Evolutionary conservation across 2,888 invertebrate species (phyloP).

Genomic region (Griposia aprilina): DNA sequence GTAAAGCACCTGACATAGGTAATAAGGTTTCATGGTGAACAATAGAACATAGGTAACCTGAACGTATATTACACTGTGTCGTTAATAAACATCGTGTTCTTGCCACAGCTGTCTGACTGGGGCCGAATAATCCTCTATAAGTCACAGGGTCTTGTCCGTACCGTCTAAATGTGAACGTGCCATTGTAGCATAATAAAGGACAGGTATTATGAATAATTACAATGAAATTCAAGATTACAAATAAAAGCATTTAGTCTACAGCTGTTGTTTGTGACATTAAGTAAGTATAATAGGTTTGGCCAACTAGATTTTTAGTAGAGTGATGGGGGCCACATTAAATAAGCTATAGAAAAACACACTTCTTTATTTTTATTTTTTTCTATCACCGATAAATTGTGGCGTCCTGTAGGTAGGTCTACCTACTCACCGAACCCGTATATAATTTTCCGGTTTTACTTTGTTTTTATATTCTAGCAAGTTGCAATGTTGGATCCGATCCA

Average conservation of each 20-base stretch:
- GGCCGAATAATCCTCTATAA: conserved; percentile 67
- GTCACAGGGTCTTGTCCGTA: conserved; percentile 81
- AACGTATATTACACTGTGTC: conserved; percentile 71
- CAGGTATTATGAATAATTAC: conserved; percentile 59
- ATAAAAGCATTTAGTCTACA: conserved; percentile 53
- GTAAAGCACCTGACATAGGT: neutral
- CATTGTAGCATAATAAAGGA: conserved; percentile 82
- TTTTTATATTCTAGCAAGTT: neutral
- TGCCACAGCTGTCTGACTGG: conserved; percentile 60
- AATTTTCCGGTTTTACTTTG: neutral
- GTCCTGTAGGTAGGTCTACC: no score
- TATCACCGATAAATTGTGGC: neutral
- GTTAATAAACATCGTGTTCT: conserved; percentile 78
- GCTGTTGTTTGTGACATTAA: conserved; percentile 43
- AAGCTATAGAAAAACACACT: neutral
- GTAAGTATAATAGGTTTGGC: conserved; percentile 31
- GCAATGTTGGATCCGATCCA: neutral
- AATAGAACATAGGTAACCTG: conserved; percentile 40
- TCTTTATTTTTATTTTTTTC: no score
- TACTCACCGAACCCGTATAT: neutral
- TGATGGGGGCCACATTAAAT: neutral
- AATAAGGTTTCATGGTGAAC: neutral
- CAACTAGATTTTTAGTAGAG: conserved; percentile 56
- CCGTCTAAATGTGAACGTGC: conserved; percentile 76
- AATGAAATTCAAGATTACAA: conserved; percentile 61